phyloP scores from a whole-genome alignment of 2,797 vertebrate species.

The Manis pentadactyla region DNA sequence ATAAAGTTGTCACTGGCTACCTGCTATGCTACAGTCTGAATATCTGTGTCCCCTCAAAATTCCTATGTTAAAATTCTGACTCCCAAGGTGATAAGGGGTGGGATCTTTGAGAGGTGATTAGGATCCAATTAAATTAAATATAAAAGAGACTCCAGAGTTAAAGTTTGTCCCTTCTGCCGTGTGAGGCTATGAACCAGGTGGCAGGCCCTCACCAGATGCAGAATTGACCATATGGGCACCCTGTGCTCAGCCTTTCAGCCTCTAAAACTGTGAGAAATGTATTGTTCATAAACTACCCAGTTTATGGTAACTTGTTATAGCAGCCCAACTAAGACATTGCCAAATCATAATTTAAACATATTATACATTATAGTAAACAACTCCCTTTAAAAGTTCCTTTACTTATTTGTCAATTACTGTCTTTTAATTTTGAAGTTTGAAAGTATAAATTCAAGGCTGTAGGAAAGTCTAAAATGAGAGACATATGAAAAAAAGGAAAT shows the following conservation, averaged over 20 bases:
- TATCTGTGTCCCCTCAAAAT: background rate
- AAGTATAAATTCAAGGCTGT: background rate
- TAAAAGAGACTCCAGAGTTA: background rate
- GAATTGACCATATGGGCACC: background rate
- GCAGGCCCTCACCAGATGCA: background rate
- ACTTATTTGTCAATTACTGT: background rate
- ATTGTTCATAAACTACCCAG: background rate
- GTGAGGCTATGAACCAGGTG: background rate
- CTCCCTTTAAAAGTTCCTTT: background rate
- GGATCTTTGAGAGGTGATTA: background rate
- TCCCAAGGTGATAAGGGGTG: background rate
- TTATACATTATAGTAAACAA: background rate
- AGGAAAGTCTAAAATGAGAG: background rate
- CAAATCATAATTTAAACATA: background rate
- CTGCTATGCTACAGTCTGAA: background rate
- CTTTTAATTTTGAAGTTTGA: slow-evolving; percentile 10
- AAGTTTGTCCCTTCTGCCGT: background rate
- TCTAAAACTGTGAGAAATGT: background rate
- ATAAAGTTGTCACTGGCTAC: background rate
- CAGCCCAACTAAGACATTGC: background rate
- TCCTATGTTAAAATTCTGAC: background rate
- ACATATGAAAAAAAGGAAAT: background rate
- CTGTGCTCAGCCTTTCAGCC: background rate
- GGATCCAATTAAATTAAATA: background rate
- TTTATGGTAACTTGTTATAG: background rate